Evolutionary conservation across 2,888 invertebrate genomes (phyloP), one percentile per base, ranked within the genome.

Genomic region (Hetaerina titia): DNA sequence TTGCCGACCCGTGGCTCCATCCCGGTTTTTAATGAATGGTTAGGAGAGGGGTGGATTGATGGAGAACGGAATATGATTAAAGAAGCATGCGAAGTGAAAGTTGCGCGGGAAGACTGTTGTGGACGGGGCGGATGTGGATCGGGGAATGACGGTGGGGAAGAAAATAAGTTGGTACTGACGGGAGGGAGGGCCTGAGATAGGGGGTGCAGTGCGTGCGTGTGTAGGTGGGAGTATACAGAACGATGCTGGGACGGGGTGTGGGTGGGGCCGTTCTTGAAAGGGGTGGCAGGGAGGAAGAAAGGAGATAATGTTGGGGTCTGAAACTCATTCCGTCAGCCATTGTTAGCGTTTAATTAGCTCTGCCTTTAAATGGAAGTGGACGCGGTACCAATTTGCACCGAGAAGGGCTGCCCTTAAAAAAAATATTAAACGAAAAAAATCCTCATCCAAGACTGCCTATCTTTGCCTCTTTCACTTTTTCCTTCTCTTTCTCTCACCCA

Each of bases 301-400:
- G 64, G 90, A 56, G 92, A 92, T 92, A 92, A 92, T 92, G 92
- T 69, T 15, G 25, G 64, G 69, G 92, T n/a, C 69, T 69, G 69
- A 92, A 92, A 69, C 92, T 92, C 92, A 92, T 92, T 92, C 69
- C 92, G 57, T 22, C 92, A 69, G 31, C 92, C 92, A 92, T 92
- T 92, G 92, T 92, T 92, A 57, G 92, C 92, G 69, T 92, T 92
- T 92, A 92, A 92, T 92, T 92, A 92, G 92, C 92, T 74, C 56
- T 57, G 92, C 92, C 69, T 74, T 74, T 92, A 92, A 92, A 92
- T 92, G 56, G 69, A 31, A 69, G 64, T 92, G 92, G 92, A 92
- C 92, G 92, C 2, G 56, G 64, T 56, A 69, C 92, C 92, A 92
- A 92, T 92, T 92, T 92, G 69, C 64, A 22, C 69, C 45, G 56